A percentile compares a stretch with the other conserved stretches of the same genome.
Evolutionary conservation across 1,140 invertebrate species (phyloP).

Genomic region (Fopius arisanus): DNA sequence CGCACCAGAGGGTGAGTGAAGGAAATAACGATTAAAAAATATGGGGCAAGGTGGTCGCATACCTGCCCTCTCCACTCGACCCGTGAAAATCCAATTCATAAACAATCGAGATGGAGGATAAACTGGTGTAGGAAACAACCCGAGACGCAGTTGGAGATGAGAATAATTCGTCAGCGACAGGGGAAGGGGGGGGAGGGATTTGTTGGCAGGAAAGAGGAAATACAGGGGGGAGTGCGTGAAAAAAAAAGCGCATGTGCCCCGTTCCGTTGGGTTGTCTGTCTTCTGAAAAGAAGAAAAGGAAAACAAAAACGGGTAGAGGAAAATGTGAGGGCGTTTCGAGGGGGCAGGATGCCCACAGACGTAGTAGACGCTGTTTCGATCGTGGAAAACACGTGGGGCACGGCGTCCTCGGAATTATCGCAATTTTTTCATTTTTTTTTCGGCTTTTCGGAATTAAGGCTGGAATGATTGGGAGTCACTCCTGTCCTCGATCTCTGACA

Average conservation of each 20-base stretch:
- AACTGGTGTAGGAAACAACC: not conserved
- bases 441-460: no score
- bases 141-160: not conserved
- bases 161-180: not conserved
- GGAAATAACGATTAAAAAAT: not conserved
- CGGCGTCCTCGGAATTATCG: not conserved
- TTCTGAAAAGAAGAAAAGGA: not conserved
- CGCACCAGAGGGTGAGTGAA: no score
- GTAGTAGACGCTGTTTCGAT: not conserved
- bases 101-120: not conserved
- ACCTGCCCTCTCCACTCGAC: no score
- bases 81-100: not conserved
- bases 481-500: not conserved
- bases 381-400: conserved; percentile 17
- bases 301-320: not conserved
- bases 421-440: not conserved
- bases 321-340: conserved; percentile 16
- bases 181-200: not conserved
- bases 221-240: not conserved
- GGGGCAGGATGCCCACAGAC: not conserved
- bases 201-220: conserved; percentile 10
- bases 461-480: no score
- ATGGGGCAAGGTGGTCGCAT: not conserved
- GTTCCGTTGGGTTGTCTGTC: not conserved
- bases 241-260: conserved; percentile 7